Conservation (phyloP, 2,113 vertebrate species). For the Polyodon spathula region DNA sequence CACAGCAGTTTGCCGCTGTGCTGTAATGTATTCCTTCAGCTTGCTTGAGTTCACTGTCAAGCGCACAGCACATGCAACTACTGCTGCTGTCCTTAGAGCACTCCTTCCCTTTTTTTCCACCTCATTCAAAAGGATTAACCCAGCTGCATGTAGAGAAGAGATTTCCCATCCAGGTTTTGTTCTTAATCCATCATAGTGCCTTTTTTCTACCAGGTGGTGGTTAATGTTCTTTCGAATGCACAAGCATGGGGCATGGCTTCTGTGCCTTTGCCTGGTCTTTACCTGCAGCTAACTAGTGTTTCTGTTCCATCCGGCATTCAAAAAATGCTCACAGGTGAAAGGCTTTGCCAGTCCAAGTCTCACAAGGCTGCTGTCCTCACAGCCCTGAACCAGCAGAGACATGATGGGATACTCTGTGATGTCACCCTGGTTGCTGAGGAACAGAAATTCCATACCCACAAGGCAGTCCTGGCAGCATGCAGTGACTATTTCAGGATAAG, state of each 20-base stretch:
- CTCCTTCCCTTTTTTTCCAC: constrained; percentile 4
- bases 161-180: constrained; percentile 10
- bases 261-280: neutral
- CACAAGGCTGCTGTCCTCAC: constrained; percentile 85
- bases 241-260: constrained; percentile 5
- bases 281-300: neutral
- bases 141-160: neutral
- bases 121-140: constrained; percentile 5
- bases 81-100: neutral
- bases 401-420: constrained; percentile 86
- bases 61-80: neutral
- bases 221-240: constrained; percentile 1
- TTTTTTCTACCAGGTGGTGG: too few species aligned
- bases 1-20: neutral
- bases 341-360: constrained; percentile 89
- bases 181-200: constrained; percentile 7
- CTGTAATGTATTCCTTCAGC: neutral
- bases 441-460: constrained; percentile 92
- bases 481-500: constrained; percentile 96
- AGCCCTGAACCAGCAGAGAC: constrained; percentile 91
- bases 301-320: constrained; percentile 49
- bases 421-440: constrained; percentile 89
- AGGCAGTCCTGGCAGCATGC: constrained; percentile 90
- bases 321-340: constrained; percentile 94
- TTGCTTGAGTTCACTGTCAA: neutral